Base-by-base conservation (phyloP, 2,888 invertebrate species). In the Trissolcus brochymenae region DNA sequence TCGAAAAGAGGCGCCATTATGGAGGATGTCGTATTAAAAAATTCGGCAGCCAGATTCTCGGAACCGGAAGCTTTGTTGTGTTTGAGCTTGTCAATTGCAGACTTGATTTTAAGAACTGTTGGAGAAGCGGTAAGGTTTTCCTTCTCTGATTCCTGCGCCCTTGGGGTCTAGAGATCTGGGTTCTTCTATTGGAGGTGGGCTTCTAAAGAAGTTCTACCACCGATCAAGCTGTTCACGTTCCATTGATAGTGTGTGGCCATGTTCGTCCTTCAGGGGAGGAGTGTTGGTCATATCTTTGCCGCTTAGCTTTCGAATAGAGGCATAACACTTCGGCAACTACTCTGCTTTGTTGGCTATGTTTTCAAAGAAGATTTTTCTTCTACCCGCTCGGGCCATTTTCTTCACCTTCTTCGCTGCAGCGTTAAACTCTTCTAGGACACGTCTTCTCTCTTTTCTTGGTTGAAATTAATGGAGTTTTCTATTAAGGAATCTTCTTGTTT, bases 31-130 rank as follows among this genome's bases (percentile, higher is more conserved):
- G 35, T 21, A 40, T 61, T 74, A 7, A 62, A 59, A 7, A 64
- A 14, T 6, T 53, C 62, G 9, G 17, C 16, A 0, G 62, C 43
- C 6, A 64, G 16, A 14, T 54, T 64, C 17, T 64, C 43, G 7
- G 62, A 54, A 0, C 54, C 62, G 1, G 62, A 46, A 7, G 54
- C 16, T 46, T 55, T 64, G n/a, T 55, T 55, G 46, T 21, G 19
- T 17, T 64, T 64, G 17, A 64, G 54, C 17, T 64, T 64, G 3
- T 16, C 46, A 29, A 64, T 46, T 4, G 64, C 46, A 7, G 29
- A 6, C 13, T 21, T 9, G 13, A 64, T 64, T 55, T 64, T 54
- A 13, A 19, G 3, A 9, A 3, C 29, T 11, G 64, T 17, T 13
- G 54, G 46, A 4, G 55, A 55, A n/a, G 43, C 19, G 0, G 41